Evolutionary conservation across 1,140 invertebrate genomes (phyloP), one percentile per base, ranked within the genome.

Genomic region (Dendrolimus punctatus): DNA sequence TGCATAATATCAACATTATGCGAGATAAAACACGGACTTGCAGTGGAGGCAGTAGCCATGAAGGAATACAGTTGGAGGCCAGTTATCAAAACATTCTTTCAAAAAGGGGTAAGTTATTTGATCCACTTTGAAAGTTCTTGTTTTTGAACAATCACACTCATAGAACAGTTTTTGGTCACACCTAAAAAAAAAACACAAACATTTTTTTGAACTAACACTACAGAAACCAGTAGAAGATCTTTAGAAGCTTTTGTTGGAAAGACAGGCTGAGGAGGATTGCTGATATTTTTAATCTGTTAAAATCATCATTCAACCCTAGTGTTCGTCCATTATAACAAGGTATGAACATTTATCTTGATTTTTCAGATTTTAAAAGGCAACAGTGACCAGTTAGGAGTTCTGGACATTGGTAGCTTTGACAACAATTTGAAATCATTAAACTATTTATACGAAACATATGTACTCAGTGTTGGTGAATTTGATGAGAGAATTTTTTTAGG

Each of bases 401-500:
- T 96, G 53, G 92, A 95, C 55, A 76, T 90, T 44, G 82, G 90
- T 10, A 90, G 91, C 71, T 96, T 96, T 82, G 94, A 96, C 64
- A 76, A 85, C 4, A 96, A 94, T 87, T 92, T 92, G 4, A 98
- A 96, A 88, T 92, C 92, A 56, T 88, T 99, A 44, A 96, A 95
- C 62, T 95, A 93, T 78, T 87, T 92, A 37, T 99, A 99, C 77
- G 97, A 99, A 79, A 93, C 95, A 59, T 95, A 95, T 84, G 93
- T 99, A 41, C 83, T 98, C 8, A 97, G 92, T 77, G 93, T 94
- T 51, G 96, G 97, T 5, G 96, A 99, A 87, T 97, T 99, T 85
- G 98, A 99, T 76, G 98, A 99, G 86, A 91, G 97, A 73, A 96
- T 99, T 75, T 97, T 99, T 87, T 89, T 95, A 82, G 91, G 93